Evolutionary conservation across 2,113 vertebrate species (phyloP), one percentile per base, ranked within the genome.

Genomic region (Lasiurus borealis): DNA sequence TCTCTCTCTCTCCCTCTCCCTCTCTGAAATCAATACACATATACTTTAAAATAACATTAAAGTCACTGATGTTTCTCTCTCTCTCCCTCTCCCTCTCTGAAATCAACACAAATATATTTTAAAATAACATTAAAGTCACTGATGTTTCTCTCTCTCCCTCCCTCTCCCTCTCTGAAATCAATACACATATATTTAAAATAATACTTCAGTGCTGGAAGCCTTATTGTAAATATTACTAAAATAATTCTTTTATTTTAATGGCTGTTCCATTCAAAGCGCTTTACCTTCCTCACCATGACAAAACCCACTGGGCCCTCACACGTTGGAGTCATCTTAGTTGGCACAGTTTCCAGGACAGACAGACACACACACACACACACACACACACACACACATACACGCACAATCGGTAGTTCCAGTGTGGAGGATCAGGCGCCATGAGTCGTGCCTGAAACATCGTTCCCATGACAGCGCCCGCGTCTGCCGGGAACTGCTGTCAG

Each of bases 401-500:
- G 75, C 29, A 27, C 18, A 23, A 18, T 31, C 3, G 54, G n/a
- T 66, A 54, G 5, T n/a, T 68, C n/a, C 12, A 13, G 4, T 3
- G 29, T 8, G 6, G 44, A 50, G 19, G 27, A 57, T 1, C 16
- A 52, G 34, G 13, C 19, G 0, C 76, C 18, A 31, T 25, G 69
- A 31, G 29, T 10, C 6, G 16, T 0, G 2, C 84, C 52, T 52
- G 75, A 36, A 48, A 68, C 7, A 23, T 16, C 29, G 8, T 9
- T 54, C 57, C 46, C 1, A 14, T n/a, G 14, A 14, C 1, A 0
- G n/a, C 0, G 3, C 46, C 52, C 14, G 77, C 6, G 1, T 31
- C 82, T 68, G 48, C 95, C 27, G n/a, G 52, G 3, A 25, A 4
- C 90, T 15, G 21, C 13, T 0, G 25, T 4, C 29, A 48, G 78